phyloP scores from a whole-genome alignment of 2,113 vertebrate species.

The Morone saxatilis region DNA sequence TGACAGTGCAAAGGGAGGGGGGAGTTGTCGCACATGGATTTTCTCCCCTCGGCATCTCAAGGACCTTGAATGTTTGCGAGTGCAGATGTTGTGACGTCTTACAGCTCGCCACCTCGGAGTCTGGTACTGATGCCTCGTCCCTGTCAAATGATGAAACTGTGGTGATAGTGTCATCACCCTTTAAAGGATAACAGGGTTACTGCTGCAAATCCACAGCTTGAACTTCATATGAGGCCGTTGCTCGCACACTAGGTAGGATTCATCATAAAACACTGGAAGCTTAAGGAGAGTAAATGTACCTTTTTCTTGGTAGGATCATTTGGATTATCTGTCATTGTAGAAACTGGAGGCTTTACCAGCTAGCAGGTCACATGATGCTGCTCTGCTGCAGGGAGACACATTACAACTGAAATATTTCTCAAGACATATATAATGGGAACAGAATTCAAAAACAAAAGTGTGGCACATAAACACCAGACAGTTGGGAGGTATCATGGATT shows the following conservation, averaged over 20 bases:
- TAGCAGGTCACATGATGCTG: slow-evolving; percentile 39
- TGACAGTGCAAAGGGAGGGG: slow-evolving; percentile 19
- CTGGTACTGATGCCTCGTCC: neutral
- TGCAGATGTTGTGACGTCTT: slow-evolving; percentile 9
- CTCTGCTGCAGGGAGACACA: slow-evolving; percentile 16
- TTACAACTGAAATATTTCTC: slow-evolving; percentile 20
- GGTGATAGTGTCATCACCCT: neutral
- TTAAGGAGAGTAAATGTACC: slow-evolving; percentile 23
- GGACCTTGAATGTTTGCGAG: slow-evolving; percentile 33
- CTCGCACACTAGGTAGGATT: neutral
- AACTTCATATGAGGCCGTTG: neutral
- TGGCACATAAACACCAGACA: slow-evolving; percentile 22
- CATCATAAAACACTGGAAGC: slow-evolving; percentile 22
- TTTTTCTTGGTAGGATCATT: slow-evolving; percentile 33
- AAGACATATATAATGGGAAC: slow-evolving; percentile 15
- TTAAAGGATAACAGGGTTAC: neutral
- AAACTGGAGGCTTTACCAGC: slow-evolving; percentile 10
- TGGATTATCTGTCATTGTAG: slow-evolving; percentile 37
- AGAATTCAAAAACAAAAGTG: slow-evolving; percentile 27
- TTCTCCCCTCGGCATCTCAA: neutral
- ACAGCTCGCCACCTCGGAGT: slow-evolving; percentile 15
- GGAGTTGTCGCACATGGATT: slow-evolving; percentile 46
- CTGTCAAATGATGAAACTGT: slow-evolving; percentile 27
- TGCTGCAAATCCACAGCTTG: slow-evolving; percentile 1
- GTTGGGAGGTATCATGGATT: slow-evolving; percentile 4